Percentiles rank a stretch among this genome's conserved stretches.
Conservation (phyloP, 2,797 vertebrate genomes). For the Emys orbicularis region DNA sequence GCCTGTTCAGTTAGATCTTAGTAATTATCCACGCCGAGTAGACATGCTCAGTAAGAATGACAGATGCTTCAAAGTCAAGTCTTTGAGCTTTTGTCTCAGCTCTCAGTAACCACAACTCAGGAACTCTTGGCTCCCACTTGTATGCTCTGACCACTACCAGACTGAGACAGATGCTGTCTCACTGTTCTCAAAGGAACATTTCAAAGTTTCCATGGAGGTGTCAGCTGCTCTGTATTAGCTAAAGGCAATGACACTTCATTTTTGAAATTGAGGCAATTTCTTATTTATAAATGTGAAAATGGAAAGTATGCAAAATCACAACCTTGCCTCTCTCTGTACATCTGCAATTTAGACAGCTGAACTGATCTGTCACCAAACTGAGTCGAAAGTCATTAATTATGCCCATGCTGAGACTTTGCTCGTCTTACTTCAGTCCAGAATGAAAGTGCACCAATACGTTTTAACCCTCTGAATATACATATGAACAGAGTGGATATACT, state of each 20-base stretch:
- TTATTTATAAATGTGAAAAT: constrained; percentile 76
- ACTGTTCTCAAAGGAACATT: constrained; percentile 63
- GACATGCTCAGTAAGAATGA: constrained; percentile 12
- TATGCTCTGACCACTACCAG: constrained; percentile 51
- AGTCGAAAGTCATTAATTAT: constrained; percentile 60
- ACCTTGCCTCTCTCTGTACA: constrained; percentile 21
- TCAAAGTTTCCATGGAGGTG: constrained; percentile 62
- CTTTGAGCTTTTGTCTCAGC: constrained; percentile 57
- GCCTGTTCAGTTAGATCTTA: neutral
- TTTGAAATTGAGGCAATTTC: constrained; percentile 67
- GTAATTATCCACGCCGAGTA: neutral
- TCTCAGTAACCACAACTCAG: neutral
- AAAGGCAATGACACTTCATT: constrained; percentile 59
- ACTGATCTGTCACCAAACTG: constrained; percentile 61
- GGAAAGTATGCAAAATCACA: constrained; percentile 64
- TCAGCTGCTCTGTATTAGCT: constrained; percentile 71
- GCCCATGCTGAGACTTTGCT: constrained; percentile 52
- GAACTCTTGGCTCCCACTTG: constrained; percentile 27
- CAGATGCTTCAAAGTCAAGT: neutral
- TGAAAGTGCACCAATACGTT: constrained; percentile 53
- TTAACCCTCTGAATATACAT: constrained; percentile 49
- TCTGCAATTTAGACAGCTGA: constrained; percentile 56
- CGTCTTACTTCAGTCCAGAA: constrained; percentile 49
- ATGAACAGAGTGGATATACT: neutral
- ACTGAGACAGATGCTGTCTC: constrained; percentile 55